These are phyloP conservation scores for Archivesica marissinica DNA, from an alignment of 1,140 invertebrate species.

Conservation along the genomic window DNA sequence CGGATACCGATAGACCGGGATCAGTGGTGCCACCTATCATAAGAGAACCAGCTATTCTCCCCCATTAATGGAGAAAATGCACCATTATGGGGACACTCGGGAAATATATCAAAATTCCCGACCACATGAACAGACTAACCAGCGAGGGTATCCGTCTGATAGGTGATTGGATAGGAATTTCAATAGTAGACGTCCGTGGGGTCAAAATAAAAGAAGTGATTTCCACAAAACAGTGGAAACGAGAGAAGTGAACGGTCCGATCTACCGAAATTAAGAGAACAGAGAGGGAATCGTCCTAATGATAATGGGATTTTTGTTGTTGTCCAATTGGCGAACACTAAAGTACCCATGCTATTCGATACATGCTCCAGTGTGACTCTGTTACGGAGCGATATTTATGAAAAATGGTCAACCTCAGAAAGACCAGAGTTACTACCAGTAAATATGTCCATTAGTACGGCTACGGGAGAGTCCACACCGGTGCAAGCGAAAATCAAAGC, in stretches of 20 bases:
- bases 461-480: conserved; percentile 54
- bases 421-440: conserved; percentile 12
- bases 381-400: conserved; percentile 21
- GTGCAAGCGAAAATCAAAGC: conserved; percentile 25
- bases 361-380: conserved; percentile 33
- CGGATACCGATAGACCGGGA: too few relatives aligned
- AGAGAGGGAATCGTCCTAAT: background rate
- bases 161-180: background rate
- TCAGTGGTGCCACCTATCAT: too few relatives aligned
- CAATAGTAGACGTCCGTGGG: background rate
- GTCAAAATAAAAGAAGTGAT: background rate
- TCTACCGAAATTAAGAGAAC: background rate
- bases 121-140: background rate
- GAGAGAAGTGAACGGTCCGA: background rate
- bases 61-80: too few relatives aligned
- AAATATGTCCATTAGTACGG: conserved; percentile 43
- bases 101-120: background rate
- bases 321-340: background rate
- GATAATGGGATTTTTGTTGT: background rate
- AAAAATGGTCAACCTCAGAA: background rate
- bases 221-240: background rate
- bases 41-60: too few relatives aligned
- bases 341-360: conserved; percentile 47
- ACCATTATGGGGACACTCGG: background rate
- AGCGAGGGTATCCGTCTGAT: background rate